Conservation (phyloP, 2,113 vertebrate genomes). For the Menura novaehollandiae region DNA sequence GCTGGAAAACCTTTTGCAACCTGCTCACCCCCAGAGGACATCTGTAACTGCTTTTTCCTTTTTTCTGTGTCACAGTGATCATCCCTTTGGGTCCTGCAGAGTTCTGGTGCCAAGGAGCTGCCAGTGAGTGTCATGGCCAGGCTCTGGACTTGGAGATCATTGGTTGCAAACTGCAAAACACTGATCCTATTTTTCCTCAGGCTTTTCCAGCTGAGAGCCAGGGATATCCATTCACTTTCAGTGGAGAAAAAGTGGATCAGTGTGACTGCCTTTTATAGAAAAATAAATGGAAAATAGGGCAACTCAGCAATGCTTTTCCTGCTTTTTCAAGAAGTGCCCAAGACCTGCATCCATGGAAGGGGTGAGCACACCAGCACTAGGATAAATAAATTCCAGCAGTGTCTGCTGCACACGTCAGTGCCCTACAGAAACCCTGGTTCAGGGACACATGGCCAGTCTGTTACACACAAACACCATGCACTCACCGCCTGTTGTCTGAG, state of each 20-base stretch:
- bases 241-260: background rate
- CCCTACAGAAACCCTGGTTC: background rate
- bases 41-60: background rate
- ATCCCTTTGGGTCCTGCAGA: background rate
- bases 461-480: accelerated
- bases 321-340: background rate
- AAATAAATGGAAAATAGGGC: background rate
- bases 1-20: background rate
- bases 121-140: background rate
- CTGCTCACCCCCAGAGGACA: background rate
- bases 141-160: background rate
- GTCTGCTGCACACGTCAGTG: background rate
- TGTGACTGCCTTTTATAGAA: background rate
- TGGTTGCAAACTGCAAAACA: background rate
- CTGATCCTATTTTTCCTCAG: background rate
- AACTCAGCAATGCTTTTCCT: background rate
- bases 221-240: background rate
- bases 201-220: background rate
- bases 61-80: background rate
- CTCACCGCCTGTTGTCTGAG: accelerated
- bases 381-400: background rate
- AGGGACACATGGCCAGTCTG: background rate
- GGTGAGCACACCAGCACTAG: background rate
- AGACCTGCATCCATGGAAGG: background rate
- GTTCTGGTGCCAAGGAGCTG: background rate